These are phyloP conservation scores for Eurypyga helias DNA, from an alignment of 2,113 vertebrate species.

Conservation along the genomic window DNA sequence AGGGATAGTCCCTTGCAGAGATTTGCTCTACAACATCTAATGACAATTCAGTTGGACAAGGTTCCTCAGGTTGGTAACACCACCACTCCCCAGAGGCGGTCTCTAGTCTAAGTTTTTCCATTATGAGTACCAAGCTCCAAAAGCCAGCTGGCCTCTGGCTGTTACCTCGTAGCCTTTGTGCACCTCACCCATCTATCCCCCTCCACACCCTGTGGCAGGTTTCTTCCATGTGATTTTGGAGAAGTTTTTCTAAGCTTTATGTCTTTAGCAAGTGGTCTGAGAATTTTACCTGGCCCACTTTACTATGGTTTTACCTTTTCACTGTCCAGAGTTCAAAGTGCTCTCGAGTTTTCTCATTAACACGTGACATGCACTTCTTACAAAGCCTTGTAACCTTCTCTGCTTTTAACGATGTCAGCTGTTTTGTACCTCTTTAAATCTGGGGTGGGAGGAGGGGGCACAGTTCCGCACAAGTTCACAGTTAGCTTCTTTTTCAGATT, in stretches of 20 bases:
- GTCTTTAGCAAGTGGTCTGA: not conserved
- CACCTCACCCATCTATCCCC: not conserved
- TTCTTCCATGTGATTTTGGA: not conserved
- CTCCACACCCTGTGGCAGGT: not conserved
- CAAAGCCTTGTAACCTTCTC: not conserved
- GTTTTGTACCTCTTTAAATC: not conserved
- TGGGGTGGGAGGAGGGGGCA: not conserved
- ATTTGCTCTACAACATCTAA: not conserved
- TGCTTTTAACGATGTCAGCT: not conserved
- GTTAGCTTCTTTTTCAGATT: not conserved
- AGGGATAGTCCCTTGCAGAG: fast-evolving
- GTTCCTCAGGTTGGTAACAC: not conserved
- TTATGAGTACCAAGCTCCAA: not conserved
- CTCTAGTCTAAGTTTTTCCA: not conserved
- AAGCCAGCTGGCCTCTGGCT: not conserved
- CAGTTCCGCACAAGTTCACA: not conserved
- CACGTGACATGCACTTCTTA: fast-evolving
- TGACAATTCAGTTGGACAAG: not conserved
- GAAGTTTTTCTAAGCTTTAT: not conserved
- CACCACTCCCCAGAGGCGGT: too few species aligned
- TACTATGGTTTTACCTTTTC: not conserved
- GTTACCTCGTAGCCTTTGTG: not conserved
- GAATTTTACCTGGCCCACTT: not conserved
- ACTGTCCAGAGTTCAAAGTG: too few species aligned
- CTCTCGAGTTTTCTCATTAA: not conserved